Evolutionary conservation across 1,140 invertebrate species (phyloP), one percentile per base, ranked within the genome.

Genomic region (Papilio polyxenes): DNA sequence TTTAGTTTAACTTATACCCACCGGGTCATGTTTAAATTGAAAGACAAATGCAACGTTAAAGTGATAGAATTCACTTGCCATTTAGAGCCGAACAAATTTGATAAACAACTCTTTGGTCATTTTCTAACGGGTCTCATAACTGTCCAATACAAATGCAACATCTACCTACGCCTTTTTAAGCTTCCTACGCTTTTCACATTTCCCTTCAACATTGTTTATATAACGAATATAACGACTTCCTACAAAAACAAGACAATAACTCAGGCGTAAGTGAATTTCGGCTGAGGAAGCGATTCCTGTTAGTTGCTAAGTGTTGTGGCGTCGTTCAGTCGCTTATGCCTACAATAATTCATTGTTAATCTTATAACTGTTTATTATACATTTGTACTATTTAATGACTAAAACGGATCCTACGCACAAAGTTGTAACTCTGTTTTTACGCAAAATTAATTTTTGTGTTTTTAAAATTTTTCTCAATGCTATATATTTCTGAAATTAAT

Each of bases 301-400:
- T 10, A n/a, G 72, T 75, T 75, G 44, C 44, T 76, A 82, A 82
- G 81, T 82, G 81, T 13, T 62, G 37, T 23, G 81, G 81, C 81
- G 81, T 31, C 81, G 37, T 10, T 23, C 7, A 65, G 81, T 82
- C 81, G 81, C 75, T 44, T 49, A 17, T 3, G 56, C 31, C 17
- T 62, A 51, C n/a, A 59, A 75, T 81, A 74, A 81, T 40, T 75
- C 44, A 59, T 81, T 49, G 44, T 75, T 75, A 75, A 75, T 49
- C 74, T 74, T 44, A 20, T 75, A n/a, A 44, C 44, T 75, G 40
- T 40, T 75, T 72, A 69, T 37, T 37, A 10, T 69, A 11, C 10
- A 31, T 11, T 72, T 20, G 5, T 23, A 62, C 31, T 72, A 31
- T 37, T 31, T 31, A 72, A 72, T 72, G 31, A 11, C 17, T 37